Evolutionary conservation across 2,797 vertebrate species (phyloP), one percentile per base, ranked within the genome.

Genomic region (Oreortyx pictus): DNA sequence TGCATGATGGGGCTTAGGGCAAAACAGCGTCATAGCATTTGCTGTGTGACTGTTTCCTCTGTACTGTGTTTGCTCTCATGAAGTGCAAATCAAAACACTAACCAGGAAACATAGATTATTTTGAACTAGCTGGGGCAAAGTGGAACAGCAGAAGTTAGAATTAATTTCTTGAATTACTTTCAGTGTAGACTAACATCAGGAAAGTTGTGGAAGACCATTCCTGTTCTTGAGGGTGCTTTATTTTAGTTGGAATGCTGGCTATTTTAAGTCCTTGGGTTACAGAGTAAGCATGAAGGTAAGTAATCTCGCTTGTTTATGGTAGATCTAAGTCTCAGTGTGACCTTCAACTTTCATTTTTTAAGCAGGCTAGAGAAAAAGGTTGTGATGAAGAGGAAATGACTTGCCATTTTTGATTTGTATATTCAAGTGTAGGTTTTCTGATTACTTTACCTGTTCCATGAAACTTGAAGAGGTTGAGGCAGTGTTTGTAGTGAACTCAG

Each of bases 381-480:
- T 23, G 44, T 7, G 8, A 7, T 27, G 23, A 74, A 59, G n/a
- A 46, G 24, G 68, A 47, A 79, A 29, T 27, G 22, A 3, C 25
- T 2, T 25, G 9, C 6, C 0, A 0, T 3, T 71, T 78, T 37
- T 43, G 15, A 9, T 73, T 68, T 66, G 33, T 1, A 1, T 11
- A 70, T 83, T 82, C 25, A 46, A 50, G 35, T 27, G 29, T 9
- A 39, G 35, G 29, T 2, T 62, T 77, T 88, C 25, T 71, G 27
- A 6, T 37, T 64, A 14, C 6, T 43, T 4, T 31, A 59, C 33
- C 7, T 16, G 8, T 22, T 73, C 7, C 9, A 5, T 20, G 20
- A 37, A 82, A 8, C 14, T 62, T 50, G 70, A 50, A 64, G 9
- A 2, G 1, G 2, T 3, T 50, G 47, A 70, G 14, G 17, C 4